Base-by-base conservation (phyloP, 2,888 invertebrate genomes). In the Mactromeris polynyma region DNA sequence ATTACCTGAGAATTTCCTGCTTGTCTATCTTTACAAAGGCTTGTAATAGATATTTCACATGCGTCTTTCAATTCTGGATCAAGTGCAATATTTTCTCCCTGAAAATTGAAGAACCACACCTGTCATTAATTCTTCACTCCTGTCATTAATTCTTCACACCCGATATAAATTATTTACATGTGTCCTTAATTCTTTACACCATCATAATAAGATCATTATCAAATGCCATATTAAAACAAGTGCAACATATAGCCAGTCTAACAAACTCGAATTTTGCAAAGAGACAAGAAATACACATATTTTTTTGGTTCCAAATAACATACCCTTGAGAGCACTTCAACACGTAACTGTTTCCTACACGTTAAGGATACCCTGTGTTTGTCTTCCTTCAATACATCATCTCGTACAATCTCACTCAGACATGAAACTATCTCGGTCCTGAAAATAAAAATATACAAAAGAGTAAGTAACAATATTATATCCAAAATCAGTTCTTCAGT, bases 281-380 rank as follows among this genome's bases (percentile, higher is more conserved):
- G n/a, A n/a, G n/a, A n/a, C n/a, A n/a, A n/a, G n/a, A n/a, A n/a
- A n/a, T n/a, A n/a, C n/a, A n/a, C n/a, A n/a, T n/a, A n/a, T n/a
- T n/a, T n/a, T n/a, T n/a, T n/a, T n/a, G n/a, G n/a, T n/a, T n/a
- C n/a, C n/a, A n/a, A n/a, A n/a, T 64, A 4, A 95, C 96, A 95
- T 95, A 97, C 97, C 95, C 97, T 96, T 96, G 99, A 99, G 95
- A 99, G 98, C 40, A 99, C 97, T 96, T 99, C 99, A 82, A 98
- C 98, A 95, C 98, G 98, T 31, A 99, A 97, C 96, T 99, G 99
- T 95, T 98, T 98, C 51, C 99, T 97, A 96, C 99, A 99, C 36
- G 98, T 98, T 96, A 98, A 98, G 4, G 98, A 98, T 95, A 99
- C 98, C 92, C 98, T 98, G 93, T 98, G 98, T 89, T 98, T 98